A percentile compares a stretch with the other conserved stretches of the same genome.
Conservation (phyloP, 2,888 invertebrate genomes). For the Hyles lineata region DNA sequence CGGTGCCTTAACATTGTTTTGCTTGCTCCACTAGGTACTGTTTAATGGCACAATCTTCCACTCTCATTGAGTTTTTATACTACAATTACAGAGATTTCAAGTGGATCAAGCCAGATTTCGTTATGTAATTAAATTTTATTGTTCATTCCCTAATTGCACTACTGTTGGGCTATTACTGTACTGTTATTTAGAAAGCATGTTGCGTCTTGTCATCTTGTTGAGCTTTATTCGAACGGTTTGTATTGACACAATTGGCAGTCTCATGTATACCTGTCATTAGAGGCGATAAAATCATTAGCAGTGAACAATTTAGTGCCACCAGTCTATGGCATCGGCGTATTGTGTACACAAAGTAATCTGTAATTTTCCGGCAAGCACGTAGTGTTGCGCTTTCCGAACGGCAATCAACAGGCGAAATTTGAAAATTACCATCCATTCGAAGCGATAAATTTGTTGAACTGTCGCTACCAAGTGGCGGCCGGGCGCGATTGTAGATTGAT, state of each 20-base stretch:
- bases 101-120: constrained; percentile 15
- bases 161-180: neutral
- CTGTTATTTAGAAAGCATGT: neutral
- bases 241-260: neutral
- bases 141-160: constrained; percentile 15
- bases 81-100: constrained; percentile 21
- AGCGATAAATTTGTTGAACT: constrained; percentile 82
- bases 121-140: constrained; percentile 20
- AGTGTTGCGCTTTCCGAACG: constrained; percentile 51
- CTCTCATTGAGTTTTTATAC: constrained; percentile 21
- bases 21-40: constrained; percentile 61
- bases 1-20: constrained; percentile 58
- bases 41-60: constrained; percentile 32
- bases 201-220: neutral
- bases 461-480: constrained; percentile 81
- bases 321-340: neutral
- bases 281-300: neutral
- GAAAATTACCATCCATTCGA: constrained; percentile 77
- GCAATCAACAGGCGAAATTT: constrained; percentile 81
- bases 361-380: constrained; percentile 52
- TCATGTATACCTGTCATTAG: neutral
- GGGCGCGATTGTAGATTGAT: constrained; percentile 83
- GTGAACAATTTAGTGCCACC: neutral
- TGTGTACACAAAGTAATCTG: constrained; percentile 51
- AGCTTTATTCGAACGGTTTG: neutral